Evolutionary conservation across 2,797 vertebrate genomes (phyloP).

Genomic region (Pantherophis alleghaniensis): DNA sequence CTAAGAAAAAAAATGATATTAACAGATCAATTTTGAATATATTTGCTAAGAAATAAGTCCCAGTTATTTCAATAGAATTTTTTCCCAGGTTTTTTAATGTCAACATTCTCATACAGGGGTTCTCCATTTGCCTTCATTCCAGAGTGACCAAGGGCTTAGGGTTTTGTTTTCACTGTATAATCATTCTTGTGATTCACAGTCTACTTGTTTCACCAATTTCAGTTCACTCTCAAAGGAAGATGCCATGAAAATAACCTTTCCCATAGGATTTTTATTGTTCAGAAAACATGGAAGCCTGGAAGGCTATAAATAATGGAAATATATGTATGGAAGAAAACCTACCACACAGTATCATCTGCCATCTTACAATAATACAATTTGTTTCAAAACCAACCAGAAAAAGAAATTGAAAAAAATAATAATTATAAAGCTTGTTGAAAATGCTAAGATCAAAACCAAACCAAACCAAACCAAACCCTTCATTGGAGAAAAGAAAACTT

Average conservation of each 20-base stretch:
- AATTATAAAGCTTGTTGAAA: background rate
- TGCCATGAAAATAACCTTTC: background rate
- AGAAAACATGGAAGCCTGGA: background rate
- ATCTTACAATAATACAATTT: background rate
- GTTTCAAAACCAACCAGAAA: background rate
- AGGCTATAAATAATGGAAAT: background rate
- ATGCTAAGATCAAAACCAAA: background rate
- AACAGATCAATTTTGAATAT: background rate
- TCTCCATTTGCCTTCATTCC: background rate
- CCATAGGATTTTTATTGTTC: background rate
- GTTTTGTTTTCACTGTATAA: background rate
- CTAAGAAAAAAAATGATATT: background rate
- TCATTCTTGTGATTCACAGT: background rate
- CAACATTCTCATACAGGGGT: background rate
- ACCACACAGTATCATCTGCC: background rate
- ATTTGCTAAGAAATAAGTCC: background rate
- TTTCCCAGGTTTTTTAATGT: background rate
- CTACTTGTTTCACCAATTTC: background rate
- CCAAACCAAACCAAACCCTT: background rate
- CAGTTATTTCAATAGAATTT: background rate
- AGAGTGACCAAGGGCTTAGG: background rate
- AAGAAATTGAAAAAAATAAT: background rate
- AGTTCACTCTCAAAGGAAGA: background rate
- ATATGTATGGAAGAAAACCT: background rate
- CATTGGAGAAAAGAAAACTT: background rate